Percentiles rank a stretch among this genome's conserved stretches.
Conservation (phyloP, 2,797 vertebrate genomes). For the Cheirogaleus major region DNA sequence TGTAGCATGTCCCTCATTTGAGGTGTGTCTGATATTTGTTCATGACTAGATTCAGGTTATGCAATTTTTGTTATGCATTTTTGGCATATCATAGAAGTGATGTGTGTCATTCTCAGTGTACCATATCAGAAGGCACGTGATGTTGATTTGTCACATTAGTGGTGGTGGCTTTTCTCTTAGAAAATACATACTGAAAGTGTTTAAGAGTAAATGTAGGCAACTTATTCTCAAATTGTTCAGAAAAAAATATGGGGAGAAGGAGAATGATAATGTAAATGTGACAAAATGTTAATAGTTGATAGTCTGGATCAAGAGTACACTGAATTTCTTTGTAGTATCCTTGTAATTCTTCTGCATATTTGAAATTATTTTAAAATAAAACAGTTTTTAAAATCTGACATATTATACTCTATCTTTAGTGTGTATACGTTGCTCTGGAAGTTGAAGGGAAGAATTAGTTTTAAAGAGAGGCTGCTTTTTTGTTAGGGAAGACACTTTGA, state of each 20-base stretch:
- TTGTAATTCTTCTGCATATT: neutral
- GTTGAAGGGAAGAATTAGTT: neutral
- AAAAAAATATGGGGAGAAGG: neutral
- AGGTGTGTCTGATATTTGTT: neutral
- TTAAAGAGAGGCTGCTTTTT: neutral
- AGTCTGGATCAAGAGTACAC: neutral
- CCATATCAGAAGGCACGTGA: slow-evolving; percentile 4
- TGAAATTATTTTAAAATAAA: slow-evolving; percentile 46
- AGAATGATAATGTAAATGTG: neutral
- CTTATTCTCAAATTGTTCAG: neutral
- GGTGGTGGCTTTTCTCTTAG: slow-evolving; percentile 1
- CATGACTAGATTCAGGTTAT: neutral
- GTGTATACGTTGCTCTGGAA: neutral
- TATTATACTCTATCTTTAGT: neutral
- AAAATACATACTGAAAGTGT: neutral
- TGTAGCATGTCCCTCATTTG: neutral
- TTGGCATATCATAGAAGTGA: neutral
- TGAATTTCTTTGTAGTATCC: neutral
- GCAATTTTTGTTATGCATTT: neutral
- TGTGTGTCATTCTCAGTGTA: neutral
- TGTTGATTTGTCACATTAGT: neutral
- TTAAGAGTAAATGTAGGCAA: neutral
- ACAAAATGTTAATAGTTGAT: neutral
- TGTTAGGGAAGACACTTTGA: neutral
- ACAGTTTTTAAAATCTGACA: neutral